These are phyloP conservation scores for Glossosoma conforme DNA, from an alignment of 1,140 invertebrate genomes.

Conservation along the genomic window DNA sequence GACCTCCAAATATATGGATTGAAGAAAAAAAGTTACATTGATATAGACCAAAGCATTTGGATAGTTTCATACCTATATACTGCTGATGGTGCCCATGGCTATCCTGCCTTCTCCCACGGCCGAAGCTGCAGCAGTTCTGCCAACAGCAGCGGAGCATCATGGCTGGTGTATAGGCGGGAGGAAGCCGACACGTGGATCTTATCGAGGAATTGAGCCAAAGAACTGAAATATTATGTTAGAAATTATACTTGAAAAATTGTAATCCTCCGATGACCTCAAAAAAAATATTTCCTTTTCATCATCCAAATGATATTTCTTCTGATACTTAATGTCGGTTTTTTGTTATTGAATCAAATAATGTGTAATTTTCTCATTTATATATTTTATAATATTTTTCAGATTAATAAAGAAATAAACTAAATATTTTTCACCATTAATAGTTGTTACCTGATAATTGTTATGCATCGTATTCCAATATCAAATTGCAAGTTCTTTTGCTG, in stretches of 20 bases:
- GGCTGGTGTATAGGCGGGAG: constrained; percentile 58
- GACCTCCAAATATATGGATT: no score
- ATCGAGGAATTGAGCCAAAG: constrained; percentile 51
- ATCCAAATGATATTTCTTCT: no score
- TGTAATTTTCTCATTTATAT: no score
- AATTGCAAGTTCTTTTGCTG: constrained; percentile 63
- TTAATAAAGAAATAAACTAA: no score
- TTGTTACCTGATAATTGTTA: constrained; percentile 62
- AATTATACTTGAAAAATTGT: neutral
- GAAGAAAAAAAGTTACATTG: no score
- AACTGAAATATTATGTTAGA: constrained; percentile 37
- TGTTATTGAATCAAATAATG: no score
- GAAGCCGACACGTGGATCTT: constrained; percentile 57
- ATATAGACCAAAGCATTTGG: no score
- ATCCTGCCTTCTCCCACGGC: constrained; percentile 64
- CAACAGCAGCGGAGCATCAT: constrained; percentile 70
- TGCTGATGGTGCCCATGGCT: constrained; percentile 50
- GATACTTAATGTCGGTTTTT: no score
- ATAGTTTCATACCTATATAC: constrained; percentile 46
- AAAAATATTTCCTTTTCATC: no score
- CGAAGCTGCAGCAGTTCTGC: constrained; percentile 59
- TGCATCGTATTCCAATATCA: constrained; percentile 65
- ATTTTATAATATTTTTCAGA: no score
- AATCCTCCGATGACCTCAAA: no score
- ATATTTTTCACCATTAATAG: no score